phyloP scores from a whole-genome alignment of 2,113 vertebrate species.

The Scopus umbretta region DNA sequence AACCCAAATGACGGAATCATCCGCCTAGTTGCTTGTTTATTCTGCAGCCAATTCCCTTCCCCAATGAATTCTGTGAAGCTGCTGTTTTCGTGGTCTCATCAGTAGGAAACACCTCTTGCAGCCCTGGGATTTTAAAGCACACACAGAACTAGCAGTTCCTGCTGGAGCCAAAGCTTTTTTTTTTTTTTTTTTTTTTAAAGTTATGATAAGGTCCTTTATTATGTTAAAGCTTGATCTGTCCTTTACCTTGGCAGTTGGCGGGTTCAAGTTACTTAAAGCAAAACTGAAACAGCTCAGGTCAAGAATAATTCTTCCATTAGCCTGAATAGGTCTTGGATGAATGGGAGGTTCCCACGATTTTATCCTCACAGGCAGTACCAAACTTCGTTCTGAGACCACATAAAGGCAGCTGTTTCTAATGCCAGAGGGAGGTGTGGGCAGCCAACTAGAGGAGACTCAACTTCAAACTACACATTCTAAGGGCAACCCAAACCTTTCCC shows the following conservation, averaged over 20 bases:
- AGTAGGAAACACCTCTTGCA: neutral
- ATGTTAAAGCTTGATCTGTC: neutral
- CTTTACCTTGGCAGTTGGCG: neutral
- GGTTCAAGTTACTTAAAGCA: neutral
- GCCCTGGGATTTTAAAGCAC: neutral
- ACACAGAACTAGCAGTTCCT: neutral
- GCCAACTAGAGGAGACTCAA: neutral
- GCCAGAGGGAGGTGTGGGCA: conserved; percentile 14
- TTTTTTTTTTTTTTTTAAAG: no score
- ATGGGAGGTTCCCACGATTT: conserved; percentile 24
- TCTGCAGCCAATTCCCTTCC: neutral
- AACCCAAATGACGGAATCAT: neutral
- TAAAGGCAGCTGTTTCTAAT: conserved; percentile 1
- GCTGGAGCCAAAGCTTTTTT: neutral
- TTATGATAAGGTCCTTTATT: neutral
- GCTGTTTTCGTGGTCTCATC: neutral
- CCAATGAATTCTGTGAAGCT: neutral
- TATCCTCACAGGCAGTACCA: neutral
- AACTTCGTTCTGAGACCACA: neutral
- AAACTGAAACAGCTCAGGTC: neutral
- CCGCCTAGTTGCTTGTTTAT: neutral
- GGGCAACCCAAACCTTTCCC: neutral
- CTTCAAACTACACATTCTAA: neutral
- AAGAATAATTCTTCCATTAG: neutral
- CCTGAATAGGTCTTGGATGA: neutral